These are phyloP conservation scores for Drosophila neonasuta DNA, from an alignment of 2,888 invertebrate genomes.

Conservation along the genomic window DNA sequence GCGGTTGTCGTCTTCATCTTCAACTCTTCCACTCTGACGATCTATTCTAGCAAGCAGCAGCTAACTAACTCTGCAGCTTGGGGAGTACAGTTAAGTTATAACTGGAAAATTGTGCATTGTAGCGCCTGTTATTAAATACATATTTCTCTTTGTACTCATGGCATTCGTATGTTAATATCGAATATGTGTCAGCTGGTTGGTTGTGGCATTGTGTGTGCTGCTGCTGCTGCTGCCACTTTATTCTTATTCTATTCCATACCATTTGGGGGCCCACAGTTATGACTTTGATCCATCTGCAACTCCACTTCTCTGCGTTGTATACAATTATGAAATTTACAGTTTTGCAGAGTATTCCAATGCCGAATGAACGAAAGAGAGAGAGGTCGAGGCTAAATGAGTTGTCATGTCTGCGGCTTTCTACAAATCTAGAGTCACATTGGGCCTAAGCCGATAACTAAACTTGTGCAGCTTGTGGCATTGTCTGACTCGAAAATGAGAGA, in stretches of 20 bases:
- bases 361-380: background rate
- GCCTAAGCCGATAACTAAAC: constrained; percentile 50
- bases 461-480: constrained; percentile 40
- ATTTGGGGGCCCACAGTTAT: constrained; percentile 20
- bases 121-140: constrained; percentile 61
- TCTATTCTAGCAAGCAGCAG: constrained; percentile 13
- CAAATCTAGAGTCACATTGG: constrained; percentile 11
- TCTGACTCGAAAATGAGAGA: constrained; percentile 40
- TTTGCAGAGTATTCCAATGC: constrained; percentile 15
- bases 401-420: constrained; percentile 51
- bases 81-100: constrained; percentile 54
- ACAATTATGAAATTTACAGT: constrained; percentile 65
- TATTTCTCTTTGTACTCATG: constrained; percentile 46
- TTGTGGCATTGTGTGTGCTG: background rate
- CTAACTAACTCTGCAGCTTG: constrained; percentile 6
- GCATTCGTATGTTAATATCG: constrained; percentile 67
- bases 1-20: constrained; percentile 31
- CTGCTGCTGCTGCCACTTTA: constrained; percentile 4
- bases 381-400: constrained; percentile 56
- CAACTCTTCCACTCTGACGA: constrained; percentile 13
- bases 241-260: constrained; percentile 15
- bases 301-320: constrained; percentile 14
- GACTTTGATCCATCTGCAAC: constrained; percentile 32
- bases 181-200: constrained; percentile 62
- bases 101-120: constrained; percentile 59